Conservation (phyloP, 2,888 invertebrate species). For the Caenorhabditis imperialis region DNA sequence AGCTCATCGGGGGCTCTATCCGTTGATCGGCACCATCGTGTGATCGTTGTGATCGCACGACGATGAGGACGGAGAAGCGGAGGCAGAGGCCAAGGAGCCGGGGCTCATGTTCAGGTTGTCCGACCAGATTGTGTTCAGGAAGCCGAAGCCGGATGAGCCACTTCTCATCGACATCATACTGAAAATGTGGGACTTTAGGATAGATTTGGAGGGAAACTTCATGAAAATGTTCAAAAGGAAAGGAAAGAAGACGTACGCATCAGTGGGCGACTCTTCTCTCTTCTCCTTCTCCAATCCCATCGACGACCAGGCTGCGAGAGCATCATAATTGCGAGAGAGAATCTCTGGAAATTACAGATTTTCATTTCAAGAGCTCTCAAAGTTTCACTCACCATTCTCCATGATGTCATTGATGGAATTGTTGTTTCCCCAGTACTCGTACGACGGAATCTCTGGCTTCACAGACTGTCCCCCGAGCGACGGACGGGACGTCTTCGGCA, state of each 20-base stretch:
- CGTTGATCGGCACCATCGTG: slow-evolving; percentile 39
- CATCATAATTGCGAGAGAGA: slow-evolving; percentile 35
- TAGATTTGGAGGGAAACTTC: not conserved
- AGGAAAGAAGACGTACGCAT: slow-evolving; percentile 13
- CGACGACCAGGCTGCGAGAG: slow-evolving; percentile 13
- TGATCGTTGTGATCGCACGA: slow-evolving; percentile 40
- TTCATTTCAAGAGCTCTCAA: not conserved
- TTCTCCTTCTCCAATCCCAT: slow-evolving; percentile 34
- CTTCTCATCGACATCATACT: slow-evolving; percentile 44
- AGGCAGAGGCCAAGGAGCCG: slow-evolving; percentile 29
- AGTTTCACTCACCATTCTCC: slow-evolving; percentile 26
- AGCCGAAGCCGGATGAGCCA: slow-evolving; percentile 34
- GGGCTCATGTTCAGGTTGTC: slow-evolving; percentile 23
- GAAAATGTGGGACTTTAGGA: slow-evolving; percentile 1
- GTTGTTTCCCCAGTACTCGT: slow-evolving; percentile 45
- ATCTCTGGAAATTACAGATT: slow-evolving; percentile 17
- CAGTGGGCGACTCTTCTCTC: slow-evolving; percentile 48
- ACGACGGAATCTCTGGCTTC: slow-evolving; percentile 24
- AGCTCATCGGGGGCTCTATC: slow-evolving; percentile 14
- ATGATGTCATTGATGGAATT: slow-evolving; percentile 46
- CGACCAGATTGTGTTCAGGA: slow-evolving; percentile 48
- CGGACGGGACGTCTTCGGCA: slow-evolving; percentile 11
- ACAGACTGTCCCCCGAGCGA: slow-evolving; percentile 27
- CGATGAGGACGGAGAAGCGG: slow-evolving; percentile 31
- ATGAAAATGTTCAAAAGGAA: too few relatives aligned